A percentile compares a stretch with the other conserved stretches of the same genome.
Evolutionary conservation across 2,113 vertebrate genomes (phyloP).

Genomic region (Serinus canaria): DNA sequence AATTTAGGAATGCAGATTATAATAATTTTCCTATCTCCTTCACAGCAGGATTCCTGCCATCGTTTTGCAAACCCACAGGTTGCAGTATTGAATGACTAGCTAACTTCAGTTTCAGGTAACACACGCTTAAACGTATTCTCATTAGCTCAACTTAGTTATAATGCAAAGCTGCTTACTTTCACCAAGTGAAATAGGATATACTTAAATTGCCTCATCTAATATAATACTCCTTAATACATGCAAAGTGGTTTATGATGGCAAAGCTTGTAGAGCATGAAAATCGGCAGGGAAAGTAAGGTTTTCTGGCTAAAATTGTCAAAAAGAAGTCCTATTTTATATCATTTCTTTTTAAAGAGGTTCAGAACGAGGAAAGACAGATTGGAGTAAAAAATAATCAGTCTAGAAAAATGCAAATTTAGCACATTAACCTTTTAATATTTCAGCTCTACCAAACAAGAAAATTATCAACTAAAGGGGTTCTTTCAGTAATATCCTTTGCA

Average conservation of each 20-base stretch:
- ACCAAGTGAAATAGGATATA: conserved; percentile 59
- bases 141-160: conserved; percentile 60
- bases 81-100: conserved; percentile 54
- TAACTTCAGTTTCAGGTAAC: conserved; percentile 61
- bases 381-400: neutral
- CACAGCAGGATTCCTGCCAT: conserved; percentile 68
- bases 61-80: conserved; percentile 56
- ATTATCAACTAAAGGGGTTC: neutral
- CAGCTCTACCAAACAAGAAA: conserved; percentile 26
- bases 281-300: neutral
- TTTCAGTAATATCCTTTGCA: neutral
- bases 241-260: conserved; percentile 61
- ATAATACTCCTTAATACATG: conserved; percentile 64
- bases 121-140: conserved; percentile 27
- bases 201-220: conserved; percentile 56
- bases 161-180: conserved; percentile 63
- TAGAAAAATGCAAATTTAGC: conserved; percentile 22
- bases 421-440: conserved; percentile 17
- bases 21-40: conserved; percentile 75
- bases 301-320: conserved; percentile 52
- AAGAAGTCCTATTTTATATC: neutral
- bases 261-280: conserved; percentile 63
- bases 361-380: neutral
- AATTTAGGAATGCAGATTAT: conserved; percentile 74
- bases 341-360: conserved; percentile 11